A percentile compares a stretch with the other conserved stretches of the same genome.
These are phyloP conservation scores for Sphaeramia orbicularis DNA, from an alignment of 2,797 vertebrate species.

Conservation along the genomic window DNA sequence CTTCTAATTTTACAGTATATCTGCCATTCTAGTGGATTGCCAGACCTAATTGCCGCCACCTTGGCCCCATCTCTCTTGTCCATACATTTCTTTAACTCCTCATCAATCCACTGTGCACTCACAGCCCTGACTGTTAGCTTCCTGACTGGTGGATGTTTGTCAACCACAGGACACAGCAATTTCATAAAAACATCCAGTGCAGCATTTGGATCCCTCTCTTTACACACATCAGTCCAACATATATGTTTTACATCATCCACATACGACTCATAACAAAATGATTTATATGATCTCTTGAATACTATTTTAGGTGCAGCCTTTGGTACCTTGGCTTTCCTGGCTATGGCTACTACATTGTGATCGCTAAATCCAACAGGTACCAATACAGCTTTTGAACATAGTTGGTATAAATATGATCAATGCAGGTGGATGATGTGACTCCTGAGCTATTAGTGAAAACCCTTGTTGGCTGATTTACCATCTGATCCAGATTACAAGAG, in stretches of 20 bases:
- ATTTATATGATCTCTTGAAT: too few species aligned
- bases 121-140: conserved; percentile 7
- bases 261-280: too few species aligned
- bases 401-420: conserved; percentile 6
- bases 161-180: conserved; percentile 15
- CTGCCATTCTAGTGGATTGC: too few species aligned
- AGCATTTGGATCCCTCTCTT: too few species aligned
- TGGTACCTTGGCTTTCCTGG: not conserved
- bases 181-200: conserved; percentile 11
- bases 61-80: too few species aligned
- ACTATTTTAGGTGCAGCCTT: too few species aligned
- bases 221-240: too few species aligned
- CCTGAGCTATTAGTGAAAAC: not conserved
- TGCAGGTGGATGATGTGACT: not conserved
- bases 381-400: not conserved
- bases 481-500: not conserved
- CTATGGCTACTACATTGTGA: not conserved
- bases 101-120: too few species aligned
- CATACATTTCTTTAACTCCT: too few species aligned
- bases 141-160: conserved; percentile 14
- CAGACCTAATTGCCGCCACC: too few species aligned
- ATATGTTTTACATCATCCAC: too few species aligned
- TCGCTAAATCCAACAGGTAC: not conserved
- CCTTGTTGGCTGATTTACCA: not conserved
- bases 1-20: too few species aligned